Base-by-base conservation (phyloP, 35 echinoderm and acorn worm genomes). In the Ophiothrix spiculata region DNA sequence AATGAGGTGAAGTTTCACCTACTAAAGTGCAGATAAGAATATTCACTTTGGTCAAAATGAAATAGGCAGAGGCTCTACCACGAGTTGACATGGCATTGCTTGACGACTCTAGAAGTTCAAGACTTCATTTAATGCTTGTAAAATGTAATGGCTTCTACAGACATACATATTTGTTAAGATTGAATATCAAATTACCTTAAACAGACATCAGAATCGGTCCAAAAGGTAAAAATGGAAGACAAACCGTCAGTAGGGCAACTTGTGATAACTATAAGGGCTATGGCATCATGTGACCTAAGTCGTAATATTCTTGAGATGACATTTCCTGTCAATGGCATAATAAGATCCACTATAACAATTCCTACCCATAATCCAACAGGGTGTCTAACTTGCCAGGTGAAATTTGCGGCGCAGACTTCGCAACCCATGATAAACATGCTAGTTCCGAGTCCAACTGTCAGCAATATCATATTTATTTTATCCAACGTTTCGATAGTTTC, bases 131-230 rank as follows among this genome's bases (percentile, higher is more conserved):
- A n/a, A n/a, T n/a, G n/a, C n/a, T n/a, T n/a, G n/a, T n/a, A n/a
- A n/a, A n/a, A n/a, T n/a, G n/a, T n/a, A n/a, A n/a, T n/a, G n/a
- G n/a, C n/a, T n/a, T n/a, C n/a, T n/a, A n/a, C n/a, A n/a, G n/a
- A n/a, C n/a, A n/a, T n/a, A n/a, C n/a, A n/a, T n/a, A n/a, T n/a
- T n/a, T n/a, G n/a, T n/a, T n/a, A n/a, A n/a, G n/a, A n/a, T n/a
- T n/a, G n/a, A n/a, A n/a, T n/a, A n/a, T n/a, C n/a, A n/a, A n/a
- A n/a, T 49, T 69, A 69, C 60, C 60, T 69, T 25, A 69, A 69
- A n/a, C 60, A 69, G 29, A 69, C 60, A 69, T 69, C 60, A 69
- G 60, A 69, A 69, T 69, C 60, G 29, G 60, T 69, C 60, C 60
- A 69, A n/a, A 10, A 69, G 25, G 60, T 25, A n/a, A 69, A 69